Evolutionary conservation across 2,888 invertebrate species (phyloP).

Genomic region (Agrochola lychnidis): DNA sequence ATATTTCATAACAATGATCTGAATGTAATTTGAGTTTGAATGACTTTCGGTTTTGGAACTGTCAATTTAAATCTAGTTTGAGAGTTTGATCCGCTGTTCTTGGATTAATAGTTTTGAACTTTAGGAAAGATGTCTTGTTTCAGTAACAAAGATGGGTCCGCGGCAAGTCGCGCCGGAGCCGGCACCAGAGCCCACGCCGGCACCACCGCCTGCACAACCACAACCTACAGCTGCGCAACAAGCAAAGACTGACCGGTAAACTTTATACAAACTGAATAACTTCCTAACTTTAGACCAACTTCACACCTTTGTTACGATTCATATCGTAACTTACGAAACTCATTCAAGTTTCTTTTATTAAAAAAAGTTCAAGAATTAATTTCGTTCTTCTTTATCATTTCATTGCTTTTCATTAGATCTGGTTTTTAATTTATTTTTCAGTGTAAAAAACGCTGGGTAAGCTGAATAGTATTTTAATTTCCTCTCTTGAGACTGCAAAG

Average conservation of each 20-base stretch:
- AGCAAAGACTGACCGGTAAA: conserved; percentile 88
- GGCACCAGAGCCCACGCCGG: conserved; percentile 86
- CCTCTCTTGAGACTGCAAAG: not conserved
- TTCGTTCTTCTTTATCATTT: conserved; percentile 36
- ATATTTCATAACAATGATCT: conserved; percentile 80
- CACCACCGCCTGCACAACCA: conserved; percentile 85
- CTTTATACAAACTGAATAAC: not conserved
- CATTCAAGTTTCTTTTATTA: conserved; percentile 41
- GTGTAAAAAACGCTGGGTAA: not conserved
- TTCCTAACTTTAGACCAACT: not conserved
- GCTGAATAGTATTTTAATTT: conserved; percentile 3
- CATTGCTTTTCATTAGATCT: conserved; percentile 39
- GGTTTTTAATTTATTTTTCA: conserved; percentile 15
- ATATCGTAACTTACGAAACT: conserved; percentile 37
- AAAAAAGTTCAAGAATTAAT: conserved; percentile 41
- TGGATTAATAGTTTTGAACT: conserved; percentile 14
- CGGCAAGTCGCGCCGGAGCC: conserved; percentile 88
- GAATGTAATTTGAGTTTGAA: conserved; percentile 75
- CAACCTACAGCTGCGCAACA: conserved; percentile 80
- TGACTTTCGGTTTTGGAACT: conserved; percentile 63
- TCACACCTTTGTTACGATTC: conserved; percentile 31
- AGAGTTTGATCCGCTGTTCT: conserved; percentile 19
- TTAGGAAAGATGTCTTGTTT: conserved; percentile 55
- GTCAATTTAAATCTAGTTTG: conserved; percentile 47
- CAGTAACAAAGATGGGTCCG: conserved; percentile 94